Conservation (phyloP, 2,888 invertebrate species). For the Drosophila merina region DNA sequence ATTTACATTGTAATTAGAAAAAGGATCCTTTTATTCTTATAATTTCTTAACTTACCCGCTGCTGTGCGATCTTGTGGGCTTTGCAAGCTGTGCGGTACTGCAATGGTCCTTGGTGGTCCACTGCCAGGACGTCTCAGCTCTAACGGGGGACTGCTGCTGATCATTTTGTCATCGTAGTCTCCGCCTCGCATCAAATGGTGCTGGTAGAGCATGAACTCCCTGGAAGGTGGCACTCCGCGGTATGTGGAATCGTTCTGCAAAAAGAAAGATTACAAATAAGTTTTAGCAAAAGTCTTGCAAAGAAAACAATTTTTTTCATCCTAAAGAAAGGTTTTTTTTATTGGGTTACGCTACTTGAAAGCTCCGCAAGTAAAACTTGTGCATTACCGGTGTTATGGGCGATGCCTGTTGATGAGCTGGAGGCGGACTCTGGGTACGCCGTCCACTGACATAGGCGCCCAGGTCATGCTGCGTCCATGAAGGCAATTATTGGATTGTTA, state of each 20-base stretch:
- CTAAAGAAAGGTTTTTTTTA: background rate
- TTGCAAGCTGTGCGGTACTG: constrained; percentile 88
- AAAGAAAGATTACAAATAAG: background rate
- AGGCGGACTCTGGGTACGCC: constrained; percentile 88
- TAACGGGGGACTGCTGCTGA: constrained; percentile 89
- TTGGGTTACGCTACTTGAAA: constrained; percentile 76
- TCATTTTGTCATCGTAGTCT: constrained; percentile 82
- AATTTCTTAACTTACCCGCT: constrained; percentile 84
- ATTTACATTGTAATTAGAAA: background rate
- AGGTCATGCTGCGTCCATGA: constrained; percentile 86
- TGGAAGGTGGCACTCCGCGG: constrained; percentile 82
- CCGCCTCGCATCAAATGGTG: constrained; percentile 84
- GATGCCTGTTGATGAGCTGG: constrained; percentile 93
- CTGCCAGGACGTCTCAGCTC: constrained; percentile 88
- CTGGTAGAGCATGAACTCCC: constrained; percentile 82
- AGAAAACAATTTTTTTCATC: constrained; percentile 1
- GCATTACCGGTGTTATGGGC: constrained; percentile 88
- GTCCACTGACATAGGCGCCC: constrained; percentile 83
- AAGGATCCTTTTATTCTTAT: no score
- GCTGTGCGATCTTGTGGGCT: constrained; percentile 88
- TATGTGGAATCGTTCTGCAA: constrained; percentile 85
- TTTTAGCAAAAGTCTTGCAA: background rate
- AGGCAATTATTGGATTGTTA: constrained; percentile 43
- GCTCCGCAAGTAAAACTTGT: constrained; percentile 73
- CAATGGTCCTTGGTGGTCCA: constrained; percentile 86